phyloP scores from a whole-genome alignment of 2,797 vertebrate species.

The Loriculus beryllinus region DNA sequence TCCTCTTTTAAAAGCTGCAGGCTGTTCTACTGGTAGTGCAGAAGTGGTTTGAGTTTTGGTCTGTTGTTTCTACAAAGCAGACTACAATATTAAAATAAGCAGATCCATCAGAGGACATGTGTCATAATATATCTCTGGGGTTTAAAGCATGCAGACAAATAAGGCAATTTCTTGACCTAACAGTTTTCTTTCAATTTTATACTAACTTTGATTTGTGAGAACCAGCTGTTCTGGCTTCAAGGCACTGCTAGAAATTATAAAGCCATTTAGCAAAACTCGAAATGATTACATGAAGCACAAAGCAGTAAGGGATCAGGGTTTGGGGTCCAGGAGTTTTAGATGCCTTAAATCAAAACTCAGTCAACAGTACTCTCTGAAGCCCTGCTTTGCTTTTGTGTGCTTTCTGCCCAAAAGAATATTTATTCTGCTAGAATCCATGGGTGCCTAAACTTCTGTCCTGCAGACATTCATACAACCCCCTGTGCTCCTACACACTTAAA shows the following conservation, averaged over 20 bases:
- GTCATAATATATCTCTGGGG: background rate
- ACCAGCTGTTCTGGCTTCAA: background rate
- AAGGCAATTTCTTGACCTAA: background rate
- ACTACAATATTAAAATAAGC: background rate
- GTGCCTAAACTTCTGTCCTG: background rate
- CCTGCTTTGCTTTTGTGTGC: background rate
- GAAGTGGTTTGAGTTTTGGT: background rate
- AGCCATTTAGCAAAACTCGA: background rate
- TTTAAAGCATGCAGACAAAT: background rate
- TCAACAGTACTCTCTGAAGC: background rate
- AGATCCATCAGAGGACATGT: background rate
- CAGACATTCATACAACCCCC: background rate
- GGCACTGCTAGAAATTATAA: background rate
- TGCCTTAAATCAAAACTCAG: background rate
- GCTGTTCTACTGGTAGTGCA: background rate
- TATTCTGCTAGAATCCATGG: background rate
- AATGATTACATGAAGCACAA: background rate
- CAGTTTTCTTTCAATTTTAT: background rate
- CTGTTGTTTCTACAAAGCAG: background rate
- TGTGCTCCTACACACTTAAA: background rate
- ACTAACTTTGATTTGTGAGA: conserved; percentile 3
- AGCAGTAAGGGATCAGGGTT: background rate
- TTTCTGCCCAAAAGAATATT: background rate
- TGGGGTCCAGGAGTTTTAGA: background rate
- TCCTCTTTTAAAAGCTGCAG: background rate